Base-by-base conservation (phyloP, 2,797 vertebrate species). In the Sardinella longiceps region DNA sequence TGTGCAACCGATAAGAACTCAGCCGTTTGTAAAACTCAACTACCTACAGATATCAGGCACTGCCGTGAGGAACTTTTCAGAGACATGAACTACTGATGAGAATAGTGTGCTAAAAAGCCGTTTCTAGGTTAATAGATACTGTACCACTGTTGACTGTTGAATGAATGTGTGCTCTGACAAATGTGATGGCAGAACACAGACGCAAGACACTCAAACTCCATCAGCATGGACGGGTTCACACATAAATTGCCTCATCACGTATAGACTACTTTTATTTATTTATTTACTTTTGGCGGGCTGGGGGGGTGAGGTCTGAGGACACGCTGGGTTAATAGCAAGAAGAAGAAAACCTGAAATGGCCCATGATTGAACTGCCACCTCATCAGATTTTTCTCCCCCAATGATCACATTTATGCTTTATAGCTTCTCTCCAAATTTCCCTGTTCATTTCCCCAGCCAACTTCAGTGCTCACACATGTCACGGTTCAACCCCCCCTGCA, bases 381-480 rank as follows among this genome's bases (percentile, higher is more conserved):
- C 70, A 77, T 77, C 70, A 77, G 37, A 39, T 77, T 43, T 43
- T 23, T 77, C 23, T 30, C 28, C 63, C 63, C 37, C 33, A 77
- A 43, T 43, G 70, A 77, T 77, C 66, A 74, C 66, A 74, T 28
- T 77, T 77, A 18, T 77, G 70, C 70, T 77, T 77, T 77, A 77
- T 77, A 77, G 70, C 70, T 10, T 82, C 46, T 87, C 58, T 56
- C 63, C 39, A 63, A 33, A 53, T 82, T 82, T 43, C 25, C 37
- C 74, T 85, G 45, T 80, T 46, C 83, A 63, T 74, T 87, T 83
- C 74, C 80, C 37, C 70, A 30, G 83, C 83, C 74, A 84, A 86
- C 82, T 60, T 82, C 83, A 43, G 46, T 48, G 81, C 82, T 82
- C 83, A 80, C 80, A 80, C 83, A 87, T 87, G 82, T 66, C 81